Evolutionary conservation across 2,888 invertebrate species (phyloP).

Genomic region (Dasysyrphus albostriatus): DNA sequence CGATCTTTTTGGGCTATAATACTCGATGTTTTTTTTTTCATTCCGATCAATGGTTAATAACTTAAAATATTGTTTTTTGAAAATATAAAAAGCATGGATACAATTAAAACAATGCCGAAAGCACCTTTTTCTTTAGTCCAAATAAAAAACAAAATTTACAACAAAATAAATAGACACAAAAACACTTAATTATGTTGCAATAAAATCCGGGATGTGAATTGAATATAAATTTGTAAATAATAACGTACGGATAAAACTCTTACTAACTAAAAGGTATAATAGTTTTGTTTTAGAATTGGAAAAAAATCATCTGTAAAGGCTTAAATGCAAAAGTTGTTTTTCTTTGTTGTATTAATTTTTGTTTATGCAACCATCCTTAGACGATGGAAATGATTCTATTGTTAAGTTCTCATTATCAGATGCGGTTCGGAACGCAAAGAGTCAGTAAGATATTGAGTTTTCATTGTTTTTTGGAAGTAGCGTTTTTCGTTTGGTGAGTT

Average conservation of each 20-base stretch:
- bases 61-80: not conserved
- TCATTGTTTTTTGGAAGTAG: constrained; percentile 84
- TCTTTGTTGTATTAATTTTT: constrained; percentile 41
- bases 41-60: not conserved
- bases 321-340: constrained; percentile 64
- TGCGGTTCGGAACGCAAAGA: constrained; percentile 83
- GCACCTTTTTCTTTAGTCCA: not conserved
- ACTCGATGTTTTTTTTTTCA: constrained; percentile 58
- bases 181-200: constrained; percentile 8
- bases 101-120: not conserved
- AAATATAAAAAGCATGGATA: not conserved
- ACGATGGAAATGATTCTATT: constrained; percentile 11
- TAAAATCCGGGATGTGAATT: constrained; percentile 14
- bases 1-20: constrained; percentile 61
- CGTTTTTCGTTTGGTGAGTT: constrained; percentile 84
- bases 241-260: constrained; percentile 33
- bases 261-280: constrained; percentile 44
- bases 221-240: not conserved
- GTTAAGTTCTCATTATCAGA: constrained; percentile 82
- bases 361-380: constrained; percentile 37
- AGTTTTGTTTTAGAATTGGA: constrained; percentile 17
- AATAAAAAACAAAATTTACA: not conserved
- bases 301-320: constrained; percentile 52
- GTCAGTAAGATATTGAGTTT: constrained; percentile 84
- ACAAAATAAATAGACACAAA: constrained; percentile 1